Percentiles rank a stretch among this genome's conserved stretches.
Conservation (phyloP, 2,797 vertebrate genomes). For the Urosaurus nigricauda region DNA sequence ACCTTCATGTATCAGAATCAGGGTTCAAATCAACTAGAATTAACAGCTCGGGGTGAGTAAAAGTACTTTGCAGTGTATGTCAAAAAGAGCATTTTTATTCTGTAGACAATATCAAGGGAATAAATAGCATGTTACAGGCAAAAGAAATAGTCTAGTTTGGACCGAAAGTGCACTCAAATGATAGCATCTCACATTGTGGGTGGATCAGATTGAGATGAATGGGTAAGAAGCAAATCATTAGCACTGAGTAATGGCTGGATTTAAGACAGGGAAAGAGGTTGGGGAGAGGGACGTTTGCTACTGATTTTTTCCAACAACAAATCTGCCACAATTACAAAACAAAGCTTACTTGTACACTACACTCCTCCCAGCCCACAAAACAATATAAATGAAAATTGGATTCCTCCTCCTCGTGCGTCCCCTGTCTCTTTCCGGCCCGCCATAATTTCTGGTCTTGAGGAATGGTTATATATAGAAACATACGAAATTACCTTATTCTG, state of each 20-base stretch:
- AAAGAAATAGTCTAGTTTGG: slow-evolving; percentile 17
- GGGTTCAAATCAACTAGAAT: background rate
- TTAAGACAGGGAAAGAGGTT: background rate
- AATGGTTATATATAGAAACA: background rate
- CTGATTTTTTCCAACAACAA: slow-evolving; percentile 4
- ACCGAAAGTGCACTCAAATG: slow-evolving; percentile 46
- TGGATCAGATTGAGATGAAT: slow-evolving; percentile 27
- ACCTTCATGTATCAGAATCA: background rate
- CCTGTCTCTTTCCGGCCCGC: no score
- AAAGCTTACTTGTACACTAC: background rate
- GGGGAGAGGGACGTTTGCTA: background rate
- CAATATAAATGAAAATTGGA: background rate
- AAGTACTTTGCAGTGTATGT: background rate
- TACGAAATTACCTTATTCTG: no score
- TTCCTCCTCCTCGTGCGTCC: background rate
- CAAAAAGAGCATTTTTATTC: slow-evolving; percentile 51
- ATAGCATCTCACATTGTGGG: background rate
- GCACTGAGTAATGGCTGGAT: background rate
- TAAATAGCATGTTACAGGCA: background rate
- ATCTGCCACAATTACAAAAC: background rate
- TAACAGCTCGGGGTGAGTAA: background rate
- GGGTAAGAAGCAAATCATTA: background rate
- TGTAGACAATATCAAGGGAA: background rate
- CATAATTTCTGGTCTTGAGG: background rate
- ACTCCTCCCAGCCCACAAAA: background rate